phyloP scores from a whole-genome alignment of 2,888 invertebrate genomes.

The Chrysotoxum bicinctum region DNA sequence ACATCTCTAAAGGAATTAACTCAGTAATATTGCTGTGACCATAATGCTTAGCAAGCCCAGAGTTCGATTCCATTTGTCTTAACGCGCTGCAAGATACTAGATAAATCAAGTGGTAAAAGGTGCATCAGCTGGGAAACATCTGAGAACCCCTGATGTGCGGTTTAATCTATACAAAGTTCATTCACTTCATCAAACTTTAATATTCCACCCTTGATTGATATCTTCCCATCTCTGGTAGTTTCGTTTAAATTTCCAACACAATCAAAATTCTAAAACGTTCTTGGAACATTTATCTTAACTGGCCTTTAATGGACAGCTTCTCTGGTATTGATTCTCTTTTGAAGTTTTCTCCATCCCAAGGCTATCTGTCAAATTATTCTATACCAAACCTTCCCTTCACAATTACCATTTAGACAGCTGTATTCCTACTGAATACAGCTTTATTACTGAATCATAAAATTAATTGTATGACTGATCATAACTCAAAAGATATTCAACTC shows the following conservation, averaged over 20 bases:
- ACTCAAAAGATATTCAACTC: slow-evolving; percentile 16
- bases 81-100: too few relatives aligned
- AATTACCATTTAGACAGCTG: slow-evolving; percentile 30
- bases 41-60: too few relatives aligned
- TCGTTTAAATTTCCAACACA: neutral
- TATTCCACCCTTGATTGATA: too few relatives aligned
- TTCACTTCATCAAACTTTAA: neutral
- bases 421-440: slow-evolving; percentile 27
- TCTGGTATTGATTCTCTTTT: neutral
- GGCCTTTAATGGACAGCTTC: neutral
- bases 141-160: too few relatives aligned
- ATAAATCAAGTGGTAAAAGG: too few relatives aligned
- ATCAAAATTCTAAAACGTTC: neutral
- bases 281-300: neutral
- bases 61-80: too few relatives aligned
- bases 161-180: too few relatives aligned
- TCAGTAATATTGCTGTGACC: too few relatives aligned
- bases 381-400: slow-evolving; percentile 1
- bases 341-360: neutral
- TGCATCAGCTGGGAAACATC: too few relatives aligned
- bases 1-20: too few relatives aligned
- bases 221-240: neutral
- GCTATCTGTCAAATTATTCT: neutral
- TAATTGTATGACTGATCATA: slow-evolving; percentile 24
- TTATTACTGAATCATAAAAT: slow-evolving; percentile 21